These are phyloP conservation scores for Drosophila parabipectinata DNA, from an alignment of 1,140 invertebrate species.

Conservation along the genomic window DNA sequence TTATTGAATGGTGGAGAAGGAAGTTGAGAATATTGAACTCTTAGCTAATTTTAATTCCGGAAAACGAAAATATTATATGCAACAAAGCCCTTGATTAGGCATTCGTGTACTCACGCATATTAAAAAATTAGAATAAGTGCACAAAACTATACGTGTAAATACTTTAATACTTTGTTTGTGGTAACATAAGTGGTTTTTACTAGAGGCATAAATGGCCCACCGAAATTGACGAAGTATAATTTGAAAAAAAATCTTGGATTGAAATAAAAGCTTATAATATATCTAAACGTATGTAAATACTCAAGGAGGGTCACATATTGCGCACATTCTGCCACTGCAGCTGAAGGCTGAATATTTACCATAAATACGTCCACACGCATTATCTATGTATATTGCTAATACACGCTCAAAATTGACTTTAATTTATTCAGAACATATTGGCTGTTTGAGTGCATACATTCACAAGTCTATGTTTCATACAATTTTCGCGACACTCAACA, in stretches of 20 bases:
- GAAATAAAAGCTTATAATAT: slow-evolving; percentile 22
- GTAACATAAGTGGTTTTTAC: slow-evolving; percentile 22
- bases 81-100: slow-evolving; percentile 19
- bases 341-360: slow-evolving; percentile 16
- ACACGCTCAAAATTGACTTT: slow-evolving; percentile 51
- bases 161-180: slow-evolving; percentile 66
- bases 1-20: slow-evolving; percentile 69
- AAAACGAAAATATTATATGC: slow-evolving; percentile 7
- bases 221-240: slow-evolving; percentile 15
- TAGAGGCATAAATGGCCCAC: slow-evolving; percentile 8
- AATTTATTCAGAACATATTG: slow-evolving; percentile 38
- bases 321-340: slow-evolving; percentile 27
- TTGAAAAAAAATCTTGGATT: slow-evolving; percentile 4
- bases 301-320: slow-evolving; percentile 29
- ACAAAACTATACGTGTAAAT: slow-evolving; percentile 30
- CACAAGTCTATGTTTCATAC: background rate
- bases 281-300: slow-evolving; percentile 11
- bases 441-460: slow-evolving; percentile 1
- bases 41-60: slow-evolving; percentile 37
- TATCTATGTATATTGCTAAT: slow-evolving; percentile 44
- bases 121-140: slow-evolving; percentile 19
- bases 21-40: slow-evolving; percentile 22
- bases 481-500: background rate
- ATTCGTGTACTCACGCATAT: slow-evolving; percentile 59
- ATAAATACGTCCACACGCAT: slow-evolving; percentile 29